phyloP scores from a whole-genome alignment of 2,113 vertebrate species.

The Panthera leo region DNA sequence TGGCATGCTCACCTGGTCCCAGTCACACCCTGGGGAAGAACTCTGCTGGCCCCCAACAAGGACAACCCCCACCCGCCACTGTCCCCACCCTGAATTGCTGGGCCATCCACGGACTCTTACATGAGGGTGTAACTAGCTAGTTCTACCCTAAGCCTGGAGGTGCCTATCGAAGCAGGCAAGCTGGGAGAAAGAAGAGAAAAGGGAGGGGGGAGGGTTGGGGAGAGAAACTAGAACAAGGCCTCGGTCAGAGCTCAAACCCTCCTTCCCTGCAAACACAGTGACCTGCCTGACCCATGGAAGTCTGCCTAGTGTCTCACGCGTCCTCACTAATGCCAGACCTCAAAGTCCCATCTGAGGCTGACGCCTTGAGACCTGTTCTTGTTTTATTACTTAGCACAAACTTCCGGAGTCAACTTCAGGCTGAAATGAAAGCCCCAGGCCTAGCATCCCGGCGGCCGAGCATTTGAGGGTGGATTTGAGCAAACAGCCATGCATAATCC shows the following conservation, averaged over 20 bases:
- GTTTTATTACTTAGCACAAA: not conserved
- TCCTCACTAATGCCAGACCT: rapidly evolving
- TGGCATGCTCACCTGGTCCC: not conserved
- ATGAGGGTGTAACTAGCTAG: too few relatives aligned
- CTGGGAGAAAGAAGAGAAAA: not conserved
- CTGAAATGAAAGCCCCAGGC: not conserved
- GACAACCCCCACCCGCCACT: not conserved
- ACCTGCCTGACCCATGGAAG: not conserved
- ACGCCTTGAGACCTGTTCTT: not conserved
- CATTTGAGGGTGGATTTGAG: not conserved
- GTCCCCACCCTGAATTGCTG: not conserved
- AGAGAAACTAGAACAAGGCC: not conserved
- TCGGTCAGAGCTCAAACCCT: not conserved
- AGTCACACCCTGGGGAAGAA: not conserved
- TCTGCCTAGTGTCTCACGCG: rapidly evolving
- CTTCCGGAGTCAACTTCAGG: not conserved
- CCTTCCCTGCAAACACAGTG: not conserved
- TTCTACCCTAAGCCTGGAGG: not conserved
- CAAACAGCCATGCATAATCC: not conserved
- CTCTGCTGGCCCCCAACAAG: not conserved
- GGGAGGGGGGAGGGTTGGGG: rapidly evolving
- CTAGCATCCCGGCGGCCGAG: not conserved
- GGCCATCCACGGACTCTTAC: not conserved
- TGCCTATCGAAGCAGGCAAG: not conserved
- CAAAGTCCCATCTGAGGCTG: not conserved